A percentile compares a stretch with the other conserved stretches of the same genome.
Evolutionary conservation across 1,140 invertebrate species (phyloP).

Genomic region (Subanguina moxae): DNA sequence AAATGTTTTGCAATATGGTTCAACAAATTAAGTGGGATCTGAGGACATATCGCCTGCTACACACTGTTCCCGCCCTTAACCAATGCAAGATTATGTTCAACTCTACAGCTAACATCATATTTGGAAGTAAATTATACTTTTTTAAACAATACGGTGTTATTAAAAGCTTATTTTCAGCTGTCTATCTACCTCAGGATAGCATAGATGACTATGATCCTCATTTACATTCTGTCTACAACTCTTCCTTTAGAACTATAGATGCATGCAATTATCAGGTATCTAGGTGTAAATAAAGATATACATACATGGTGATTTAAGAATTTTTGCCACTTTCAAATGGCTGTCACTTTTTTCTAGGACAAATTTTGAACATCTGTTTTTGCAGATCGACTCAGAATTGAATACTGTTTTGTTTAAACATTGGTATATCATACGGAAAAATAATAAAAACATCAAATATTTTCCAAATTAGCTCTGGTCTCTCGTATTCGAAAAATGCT

Average conservation of each 20-base stretch:
- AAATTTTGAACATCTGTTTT: no score
- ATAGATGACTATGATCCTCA: background rate
- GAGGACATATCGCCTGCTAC: conserved; percentile 83
- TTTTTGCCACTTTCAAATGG: no score
- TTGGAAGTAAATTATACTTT: conserved; percentile 60
- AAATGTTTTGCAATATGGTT: conserved; percentile 22
- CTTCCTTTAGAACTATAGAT: conserved; percentile 21
- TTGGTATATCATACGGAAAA: no score
- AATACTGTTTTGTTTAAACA: no score
- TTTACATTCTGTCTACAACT: conserved; percentile 39
- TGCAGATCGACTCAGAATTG: no score
- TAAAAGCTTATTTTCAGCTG: conserved; percentile 8
- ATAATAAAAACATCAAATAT: no score
- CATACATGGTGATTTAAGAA: no score
- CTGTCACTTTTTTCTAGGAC: no score
- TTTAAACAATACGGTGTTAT: conserved; percentile 12
- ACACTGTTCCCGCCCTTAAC: conserved; percentile 84
- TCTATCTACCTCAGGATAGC: background rate
- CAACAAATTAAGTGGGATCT: conserved; percentile 76
- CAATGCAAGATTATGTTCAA: conserved; percentile 71
- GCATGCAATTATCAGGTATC: conserved; percentile 29
- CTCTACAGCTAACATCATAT: conserved; percentile 64
- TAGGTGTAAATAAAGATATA: conserved; percentile 12
- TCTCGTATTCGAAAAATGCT: background rate
- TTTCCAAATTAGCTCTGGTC: no score